Conservation (phyloP, 1,140 invertebrate genomes). For the Plodia interpunctella region DNA sequence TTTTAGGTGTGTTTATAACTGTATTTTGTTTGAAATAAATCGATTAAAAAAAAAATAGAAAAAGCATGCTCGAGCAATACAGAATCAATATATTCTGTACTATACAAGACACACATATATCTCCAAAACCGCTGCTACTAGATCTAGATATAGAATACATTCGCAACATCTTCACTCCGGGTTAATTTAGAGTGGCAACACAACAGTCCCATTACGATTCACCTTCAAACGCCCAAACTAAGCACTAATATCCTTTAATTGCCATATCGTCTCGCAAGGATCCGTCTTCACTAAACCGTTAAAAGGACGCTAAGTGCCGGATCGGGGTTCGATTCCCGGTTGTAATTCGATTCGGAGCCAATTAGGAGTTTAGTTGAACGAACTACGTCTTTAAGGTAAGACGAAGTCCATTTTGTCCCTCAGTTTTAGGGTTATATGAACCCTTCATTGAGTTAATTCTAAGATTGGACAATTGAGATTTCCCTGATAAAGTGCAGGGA, state of each 20-base stretch:
- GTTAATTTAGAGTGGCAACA: background rate
- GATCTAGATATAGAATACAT: background rate
- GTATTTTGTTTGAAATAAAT: too few species aligned
- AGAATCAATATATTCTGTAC: too few species aligned
- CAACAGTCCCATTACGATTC: slow-evolving; percentile 7
- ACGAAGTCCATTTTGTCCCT: slow-evolving; percentile 44
- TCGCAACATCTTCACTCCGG: background rate
- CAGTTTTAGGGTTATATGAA: slow-evolving; percentile 24
- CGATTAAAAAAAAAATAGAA: too few species aligned
- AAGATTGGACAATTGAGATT: background rate
- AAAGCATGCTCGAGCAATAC: too few species aligned
- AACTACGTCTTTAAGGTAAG: slow-evolving; percentile 59
- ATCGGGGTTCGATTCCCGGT: slow-evolving; percentile 70
- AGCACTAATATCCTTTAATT: slow-evolving; percentile 56
- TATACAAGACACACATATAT: too few species aligned
- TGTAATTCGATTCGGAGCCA: slow-evolving; percentile 69
- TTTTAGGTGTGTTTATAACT: too few species aligned
- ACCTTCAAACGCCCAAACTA: slow-evolving; percentile 11
- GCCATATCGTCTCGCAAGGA: slow-evolving; percentile 62
- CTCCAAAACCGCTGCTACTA: background rate
- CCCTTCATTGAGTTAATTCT: slow-evolving; percentile 1
- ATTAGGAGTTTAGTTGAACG: slow-evolving; percentile 69
- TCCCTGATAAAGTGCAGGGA: background rate
- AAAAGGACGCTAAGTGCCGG: slow-evolving; percentile 72
- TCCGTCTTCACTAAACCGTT: slow-evolving; percentile 68